Evolutionary conservation across 2,888 invertebrate genomes (phyloP), one percentile per base, ranked within the genome.

Genomic region (Amiota communis): DNA sequence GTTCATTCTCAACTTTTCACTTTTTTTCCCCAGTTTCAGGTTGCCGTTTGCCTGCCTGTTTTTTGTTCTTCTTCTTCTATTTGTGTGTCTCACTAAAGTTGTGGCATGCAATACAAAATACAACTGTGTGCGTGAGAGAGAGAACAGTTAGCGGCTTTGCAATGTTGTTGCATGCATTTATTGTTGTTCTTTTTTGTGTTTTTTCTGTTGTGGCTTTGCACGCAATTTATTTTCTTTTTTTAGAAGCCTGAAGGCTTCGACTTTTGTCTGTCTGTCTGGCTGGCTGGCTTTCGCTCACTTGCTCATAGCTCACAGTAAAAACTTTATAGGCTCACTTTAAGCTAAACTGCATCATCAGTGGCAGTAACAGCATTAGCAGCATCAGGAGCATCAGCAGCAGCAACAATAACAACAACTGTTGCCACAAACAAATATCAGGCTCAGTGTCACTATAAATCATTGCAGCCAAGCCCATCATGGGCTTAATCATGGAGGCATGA

Each of bases 1-100:
- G 8, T 36, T 76, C 77, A 83, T 83, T 83, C 82, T 84, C 83
- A 71, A 61, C 49, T 71, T 71, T 61, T 63, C 36, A 20, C 59
- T 59, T 59, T 20, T 57, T 59, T 17, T 17, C 36, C 8, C 36
- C 36, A 36, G 36, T 36, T 36, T 36, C 36, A 6, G 36, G 8
- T 36, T 36, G 36, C 36, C 36, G n/a, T n/a, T n/a, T 36, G 36
- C 23, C 23, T 23, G 1, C 1, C 23, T 23, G 36, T 4, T 56
- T 36, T 20, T 53, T 83, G n/a, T n/a, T 79, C 79, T 83, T 76
- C 75, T 80, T 76, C 68, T 74, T 48, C 47, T 63, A 74, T 70
- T 64, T 36, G 57, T 4, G 13, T n/a, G 36, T 36, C 15, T 47
- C 78, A 80, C 72, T 76, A 72, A 72, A 77, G 23, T 68, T 68